Base-by-base conservation (phyloP, 2,113 vertebrate genomes). In the Hylia prasina region DNA sequence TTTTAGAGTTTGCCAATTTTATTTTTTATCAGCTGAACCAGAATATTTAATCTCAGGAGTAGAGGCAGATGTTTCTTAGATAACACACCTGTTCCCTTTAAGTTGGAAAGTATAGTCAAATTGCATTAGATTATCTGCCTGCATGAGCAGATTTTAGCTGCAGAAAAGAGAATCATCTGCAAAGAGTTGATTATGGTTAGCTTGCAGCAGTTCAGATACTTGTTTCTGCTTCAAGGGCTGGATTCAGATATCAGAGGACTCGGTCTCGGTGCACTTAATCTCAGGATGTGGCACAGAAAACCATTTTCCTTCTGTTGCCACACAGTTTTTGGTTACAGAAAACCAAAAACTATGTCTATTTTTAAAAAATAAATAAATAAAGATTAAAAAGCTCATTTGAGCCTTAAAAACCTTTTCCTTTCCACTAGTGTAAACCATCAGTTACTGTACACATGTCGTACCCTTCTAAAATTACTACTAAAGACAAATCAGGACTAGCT, bases 1-100 rank as follows among this genome's bases (percentile, higher is more conserved):
- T 76, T 94, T 95, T 50, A 78, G 84, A 95, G 87, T 77, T 91
- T 96, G 66, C 89, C 75, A 47, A 78, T 93, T 96, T 90, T 89
- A 51, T 96, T 85, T 94, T 93, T 85, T 85, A 60, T 89, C 82
- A 91, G 80, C 58, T 96, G 92, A 95, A 90, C 60, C 69, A 88
- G 93, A 92, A 39, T 90, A 95, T 92, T 96, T 85, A 78, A 78
- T 96, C 89, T 97, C 88, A 92, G 82, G 89, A 95, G 94, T 31
- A 96, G 94, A 95, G 90, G 82, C 97, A 97, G 96, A 96, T 98
- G 96, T 97, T 96, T 97, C 95, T 98, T 96, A 95, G 91, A 96
- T 90, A 97, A 97, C 93, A 97, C 97, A 97, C 97, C 92, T 97
- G 97, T 89, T 97, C 94, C 93, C 87, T 96, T 97, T 93, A 97